phyloP scores from a whole-genome alignment of 2,797 vertebrate genomes.

The Philypnodon macrostomus region DNA sequence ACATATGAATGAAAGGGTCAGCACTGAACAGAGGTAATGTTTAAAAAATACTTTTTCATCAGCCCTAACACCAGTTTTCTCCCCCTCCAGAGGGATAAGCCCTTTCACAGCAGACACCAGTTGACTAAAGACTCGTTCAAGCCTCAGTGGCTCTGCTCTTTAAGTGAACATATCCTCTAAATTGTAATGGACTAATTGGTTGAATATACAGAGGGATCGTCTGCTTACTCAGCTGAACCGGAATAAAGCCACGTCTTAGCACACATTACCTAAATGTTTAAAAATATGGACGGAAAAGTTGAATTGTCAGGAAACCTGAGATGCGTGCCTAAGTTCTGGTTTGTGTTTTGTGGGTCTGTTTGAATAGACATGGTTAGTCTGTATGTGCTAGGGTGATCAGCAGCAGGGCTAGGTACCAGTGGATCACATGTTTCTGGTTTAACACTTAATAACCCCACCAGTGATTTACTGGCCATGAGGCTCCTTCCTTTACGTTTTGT shows the following conservation, averaged over 20 bases:
- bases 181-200: constrained; percentile 66
- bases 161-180: constrained; percentile 56
- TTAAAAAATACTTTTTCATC: too few relatives aligned
- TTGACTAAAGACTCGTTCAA: constrained; percentile 52
- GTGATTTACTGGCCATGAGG: constrained; percentile 65
- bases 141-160: constrained; percentile 47
- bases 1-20: too few relatives aligned
- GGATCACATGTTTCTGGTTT: constrained; percentile 57
- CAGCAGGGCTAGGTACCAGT: constrained; percentile 44
- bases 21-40: too few relatives aligned
- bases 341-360: constrained; percentile 27
- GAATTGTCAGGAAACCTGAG: constrained; percentile 18
- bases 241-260: constrained; percentile 25
- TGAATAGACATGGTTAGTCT: constrained; percentile 35
- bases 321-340: constrained; percentile 11
- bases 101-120: constrained; percentile 36
- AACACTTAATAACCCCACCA: constrained; percentile 62
- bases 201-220: constrained; percentile 48
- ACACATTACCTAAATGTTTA: constrained; percentile 43
- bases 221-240: constrained; percentile 38
- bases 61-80: constrained; percentile 40
- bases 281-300: constrained; percentile 30
- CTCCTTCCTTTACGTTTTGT: constrained; percentile 61
- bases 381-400: constrained; percentile 42
- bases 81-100: constrained; percentile 47